Evolutionary conservation across 2,113 vertebrate species (phyloP).

Genomic region (Micromys minutus): DNA sequence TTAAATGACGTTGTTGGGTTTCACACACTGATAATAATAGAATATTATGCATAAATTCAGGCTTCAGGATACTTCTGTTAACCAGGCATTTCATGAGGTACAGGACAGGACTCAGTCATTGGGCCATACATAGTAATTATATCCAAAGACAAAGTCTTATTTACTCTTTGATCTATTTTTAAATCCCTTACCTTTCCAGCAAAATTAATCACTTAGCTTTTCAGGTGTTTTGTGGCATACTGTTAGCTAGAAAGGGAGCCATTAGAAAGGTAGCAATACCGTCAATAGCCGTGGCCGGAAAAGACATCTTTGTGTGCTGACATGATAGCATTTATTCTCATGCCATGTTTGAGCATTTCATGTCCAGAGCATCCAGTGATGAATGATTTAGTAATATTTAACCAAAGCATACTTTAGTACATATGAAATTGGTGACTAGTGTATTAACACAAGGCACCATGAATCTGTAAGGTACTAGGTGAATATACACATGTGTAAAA

Average conservation of each 20-base stretch:
- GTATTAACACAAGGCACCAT: neutral
- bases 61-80: neutral
- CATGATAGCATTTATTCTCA: neutral
- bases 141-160: neutral
- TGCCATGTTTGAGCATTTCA: neutral
- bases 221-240: neutral
- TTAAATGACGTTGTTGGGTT: neutral
- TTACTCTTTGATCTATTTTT: constrained; percentile 1
- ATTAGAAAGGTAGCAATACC: neutral
- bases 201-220: neutral
- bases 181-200: neutral
- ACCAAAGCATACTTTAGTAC: neutral
- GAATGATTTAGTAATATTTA: neutral
- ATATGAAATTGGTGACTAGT: neutral
- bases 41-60: neutral
- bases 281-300: neutral
- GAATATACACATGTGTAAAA: neutral
- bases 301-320: neutral
- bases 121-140: neutral
- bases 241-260: neutral
- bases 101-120: neutral
- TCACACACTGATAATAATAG: neutral
- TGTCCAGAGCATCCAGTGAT: neutral
- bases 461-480: neutral
- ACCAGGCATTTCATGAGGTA: neutral